These are phyloP conservation scores for Ciconia boyciana DNA, from an alignment of 2,113 vertebrate genomes.

Conservation along the genomic window DNA sequence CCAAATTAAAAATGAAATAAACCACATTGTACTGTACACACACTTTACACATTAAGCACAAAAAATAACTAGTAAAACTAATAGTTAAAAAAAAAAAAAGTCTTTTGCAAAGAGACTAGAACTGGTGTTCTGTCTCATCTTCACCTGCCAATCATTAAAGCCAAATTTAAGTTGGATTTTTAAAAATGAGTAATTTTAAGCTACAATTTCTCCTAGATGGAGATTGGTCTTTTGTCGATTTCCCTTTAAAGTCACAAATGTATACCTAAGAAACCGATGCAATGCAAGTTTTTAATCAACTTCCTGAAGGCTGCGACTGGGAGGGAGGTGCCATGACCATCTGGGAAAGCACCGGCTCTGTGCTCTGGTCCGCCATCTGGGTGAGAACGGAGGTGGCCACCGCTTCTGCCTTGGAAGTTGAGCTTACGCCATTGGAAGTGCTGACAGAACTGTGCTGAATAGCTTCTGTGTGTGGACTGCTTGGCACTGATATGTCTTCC, in stretches of 20 bases:
- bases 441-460: constrained; percentile 98
- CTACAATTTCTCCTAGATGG: constrained; percentile 79
- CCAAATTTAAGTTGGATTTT: constrained; percentile 77
- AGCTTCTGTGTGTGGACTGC: constrained; percentile 91
- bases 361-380: constrained; percentile 88
- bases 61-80: constrained; percentile 76
- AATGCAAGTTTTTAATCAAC: constrained; percentile 82
- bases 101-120: constrained; percentile 77
- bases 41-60: constrained; percentile 77
- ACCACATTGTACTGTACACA: constrained; percentile 77
- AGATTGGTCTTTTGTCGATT: constrained; percentile 78
- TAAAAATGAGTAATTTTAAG: constrained; percentile 70
- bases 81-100: constrained; percentile 72
- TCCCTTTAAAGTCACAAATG: constrained; percentile 80
- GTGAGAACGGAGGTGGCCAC: constrained; percentile 79
- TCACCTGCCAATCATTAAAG: constrained; percentile 74
- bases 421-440: constrained; percentile 95
- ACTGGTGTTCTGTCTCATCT: constrained; percentile 77
- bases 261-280: constrained; percentile 67
- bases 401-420: constrained; percentile 81
- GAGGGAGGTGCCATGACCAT: constrained; percentile 75
- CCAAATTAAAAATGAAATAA: constrained; percentile 75
- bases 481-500: constrained; percentile 91
- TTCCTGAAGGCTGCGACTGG: constrained; percentile 88
- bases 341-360: constrained; percentile 82